These are phyloP conservation scores for Hippocampus barbouri DNA, from an alignment of 2,113 vertebrate species.

Conservation along the genomic window DNA sequence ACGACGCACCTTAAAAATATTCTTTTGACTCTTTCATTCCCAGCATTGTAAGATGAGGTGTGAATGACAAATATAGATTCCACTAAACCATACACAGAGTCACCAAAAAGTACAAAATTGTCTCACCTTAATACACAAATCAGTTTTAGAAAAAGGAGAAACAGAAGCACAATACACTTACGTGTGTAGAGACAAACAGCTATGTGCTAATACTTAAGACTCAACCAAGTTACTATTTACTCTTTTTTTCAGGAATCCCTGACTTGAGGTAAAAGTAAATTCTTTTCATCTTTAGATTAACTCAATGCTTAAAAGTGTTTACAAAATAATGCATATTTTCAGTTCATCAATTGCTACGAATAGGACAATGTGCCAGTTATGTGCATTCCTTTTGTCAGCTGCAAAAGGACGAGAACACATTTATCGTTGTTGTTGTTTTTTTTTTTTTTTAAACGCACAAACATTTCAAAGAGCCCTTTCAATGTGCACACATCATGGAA, in stretches of 20 bases:
- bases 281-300: conserved; percentile 74
- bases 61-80: conserved; percentile 76
- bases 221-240: conserved; percentile 70
- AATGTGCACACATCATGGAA: conserved; percentile 77
- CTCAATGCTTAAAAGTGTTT: conserved; percentile 71
- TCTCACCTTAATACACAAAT: conserved; percentile 78
- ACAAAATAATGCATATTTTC: conserved; percentile 82
- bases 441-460: conserved; percentile 63
- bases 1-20: conserved; percentile 66
- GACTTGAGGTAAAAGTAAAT: conserved; percentile 82
- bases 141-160: conserved; percentile 75
- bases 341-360: conserved; percentile 79
- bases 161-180: conserved; percentile 75
- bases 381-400: conserved; percentile 71
- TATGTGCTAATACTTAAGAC: conserved; percentile 79
- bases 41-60: conserved; percentile 72
- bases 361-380: conserved; percentile 77
- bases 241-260: conserved; percentile 75
- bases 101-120: conserved; percentile 80
- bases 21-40: conserved; percentile 61
- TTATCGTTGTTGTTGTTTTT: conserved; percentile 26
- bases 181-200: conserved; percentile 82
- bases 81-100: conserved; percentile 77
- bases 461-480: conserved; percentile 79
- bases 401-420: conserved; percentile 71